Conservation (phyloP, 2,888 invertebrate species). For the Ophion slaviceki region DNA sequence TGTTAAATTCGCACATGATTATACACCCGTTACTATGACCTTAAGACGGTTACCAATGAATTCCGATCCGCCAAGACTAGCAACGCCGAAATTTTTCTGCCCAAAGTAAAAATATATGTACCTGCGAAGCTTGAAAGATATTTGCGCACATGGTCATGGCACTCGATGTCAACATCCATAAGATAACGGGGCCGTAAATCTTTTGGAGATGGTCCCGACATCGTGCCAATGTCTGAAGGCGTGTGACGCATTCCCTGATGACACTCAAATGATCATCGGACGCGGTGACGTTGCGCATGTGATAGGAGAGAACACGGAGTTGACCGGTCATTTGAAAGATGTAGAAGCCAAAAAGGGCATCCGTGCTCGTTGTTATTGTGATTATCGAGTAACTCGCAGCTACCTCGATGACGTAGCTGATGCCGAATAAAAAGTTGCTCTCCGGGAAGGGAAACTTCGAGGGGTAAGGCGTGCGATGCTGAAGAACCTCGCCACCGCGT, state of each 20-base stretch:
- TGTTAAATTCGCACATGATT: too few relatives aligned
- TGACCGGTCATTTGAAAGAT: constrained; percentile 72
- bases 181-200: constrained; percentile 70
- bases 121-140: constrained; percentile 72
- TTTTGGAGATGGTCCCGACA: constrained; percentile 66
- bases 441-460: constrained; percentile 69
- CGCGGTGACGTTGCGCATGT: constrained; percentile 49
- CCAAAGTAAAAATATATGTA: constrained; percentile 16
- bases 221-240: constrained; percentile 63
- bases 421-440: constrained; percentile 59
- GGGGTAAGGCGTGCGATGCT: constrained; percentile 64
- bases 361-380: constrained; percentile 67
- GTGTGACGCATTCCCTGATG: constrained; percentile 60
- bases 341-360: constrained; percentile 71
- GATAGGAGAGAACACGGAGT: constrained; percentile 64
- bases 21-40: too few relatives aligned
- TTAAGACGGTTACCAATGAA: too few relatives aligned
- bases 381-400: constrained; percentile 47
- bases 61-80: not conserved
- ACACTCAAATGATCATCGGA: constrained; percentile 46
- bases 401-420: constrained; percentile 65
- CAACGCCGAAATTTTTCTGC: not conserved
- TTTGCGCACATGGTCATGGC: constrained; percentile 71
- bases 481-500: constrained; percentile 43
- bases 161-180: constrained; percentile 69